Percentiles rank a stretch among this genome's conserved stretches.
phyloP scores from a whole-genome alignment of 2,888 invertebrate species.

The Hydrotaea cyrtoneurina region DNA sequence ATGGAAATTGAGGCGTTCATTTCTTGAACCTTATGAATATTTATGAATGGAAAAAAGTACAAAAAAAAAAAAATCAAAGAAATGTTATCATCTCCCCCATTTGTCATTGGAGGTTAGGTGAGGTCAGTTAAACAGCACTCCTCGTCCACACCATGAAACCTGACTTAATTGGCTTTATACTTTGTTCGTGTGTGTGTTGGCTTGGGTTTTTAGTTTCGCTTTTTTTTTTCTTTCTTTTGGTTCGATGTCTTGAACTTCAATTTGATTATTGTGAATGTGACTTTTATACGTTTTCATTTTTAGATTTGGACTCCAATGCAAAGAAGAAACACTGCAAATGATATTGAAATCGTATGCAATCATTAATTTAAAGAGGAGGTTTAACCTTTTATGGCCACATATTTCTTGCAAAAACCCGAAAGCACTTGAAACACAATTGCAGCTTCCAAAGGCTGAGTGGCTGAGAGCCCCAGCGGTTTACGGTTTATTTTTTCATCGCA shows the following conservation, averaged over 20 bases:
- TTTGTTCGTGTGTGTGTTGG: background rate
- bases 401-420: background rate
- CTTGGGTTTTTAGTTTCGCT: background rate
- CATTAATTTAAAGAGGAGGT: conserved; percentile 14
- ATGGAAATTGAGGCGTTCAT: conserved; percentile 53
- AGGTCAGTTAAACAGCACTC: conserved; percentile 47
- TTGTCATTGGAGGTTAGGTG: conserved; percentile 52
- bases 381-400: conserved; percentile 23
- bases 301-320: conserved; percentile 1
- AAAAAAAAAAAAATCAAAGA: conserved; percentile 6
- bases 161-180: conserved; percentile 7
- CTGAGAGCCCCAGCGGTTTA: no score
- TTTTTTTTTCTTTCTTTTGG: no score
- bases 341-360: conserved; percentile 7
- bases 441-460: no score
- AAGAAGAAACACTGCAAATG: conserved; percentile 1
- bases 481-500: no score
- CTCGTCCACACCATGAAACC: background rate
- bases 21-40: conserved; percentile 65
- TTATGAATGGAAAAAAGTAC: conserved; percentile 42
- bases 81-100: conserved; percentile 41
- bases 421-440: background rate
- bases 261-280: no score
- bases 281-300: background rate
- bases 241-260: background rate